Evolutionary conservation across 2,888 invertebrate species (phyloP).

Genomic region (Euphydryas editha): DNA sequence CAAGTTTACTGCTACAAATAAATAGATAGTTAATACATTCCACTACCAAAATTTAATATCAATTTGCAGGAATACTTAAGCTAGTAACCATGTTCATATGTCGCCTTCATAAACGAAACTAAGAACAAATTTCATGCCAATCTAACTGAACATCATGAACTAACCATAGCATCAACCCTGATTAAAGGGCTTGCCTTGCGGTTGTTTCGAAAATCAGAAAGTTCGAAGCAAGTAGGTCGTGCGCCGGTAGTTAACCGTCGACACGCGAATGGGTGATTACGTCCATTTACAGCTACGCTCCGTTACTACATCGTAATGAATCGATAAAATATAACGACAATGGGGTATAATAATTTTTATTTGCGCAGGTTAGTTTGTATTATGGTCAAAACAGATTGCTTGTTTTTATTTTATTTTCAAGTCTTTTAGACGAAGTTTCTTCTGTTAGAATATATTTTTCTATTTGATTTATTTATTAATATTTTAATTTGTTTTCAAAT

Average conservation of each 20-base stretch:
- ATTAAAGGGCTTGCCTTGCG: slow-evolving; percentile 39
- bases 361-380: not conserved
- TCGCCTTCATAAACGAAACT: slow-evolving; percentile 14
- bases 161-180: slow-evolving; percentile 26
- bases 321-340: slow-evolving; percentile 27
- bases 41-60: slow-evolving; percentile 4
- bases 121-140: slow-evolving; percentile 29
- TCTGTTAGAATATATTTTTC: not conserved
- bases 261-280: slow-evolving; percentile 49
- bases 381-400: not conserved
- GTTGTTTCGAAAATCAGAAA: slow-evolving; percentile 39
- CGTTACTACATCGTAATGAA: slow-evolving; percentile 21
- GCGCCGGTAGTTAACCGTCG: slow-evolving; percentile 40
- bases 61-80: not conserved
- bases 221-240: slow-evolving; percentile 43
- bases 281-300: slow-evolving; percentile 37
- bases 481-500: not conserved
- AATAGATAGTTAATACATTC: not conserved
- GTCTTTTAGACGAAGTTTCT: not conserved
- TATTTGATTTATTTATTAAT: not conserved
- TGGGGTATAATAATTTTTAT: not conserved
- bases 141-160: slow-evolving; percentile 14
- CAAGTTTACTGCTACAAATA: not conserved
- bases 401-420: not conserved
- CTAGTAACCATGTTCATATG: not conserved